Evolutionary conservation across 2,888 invertebrate genomes (phyloP).

Genomic region (Serripes groenlandicus): DNA sequence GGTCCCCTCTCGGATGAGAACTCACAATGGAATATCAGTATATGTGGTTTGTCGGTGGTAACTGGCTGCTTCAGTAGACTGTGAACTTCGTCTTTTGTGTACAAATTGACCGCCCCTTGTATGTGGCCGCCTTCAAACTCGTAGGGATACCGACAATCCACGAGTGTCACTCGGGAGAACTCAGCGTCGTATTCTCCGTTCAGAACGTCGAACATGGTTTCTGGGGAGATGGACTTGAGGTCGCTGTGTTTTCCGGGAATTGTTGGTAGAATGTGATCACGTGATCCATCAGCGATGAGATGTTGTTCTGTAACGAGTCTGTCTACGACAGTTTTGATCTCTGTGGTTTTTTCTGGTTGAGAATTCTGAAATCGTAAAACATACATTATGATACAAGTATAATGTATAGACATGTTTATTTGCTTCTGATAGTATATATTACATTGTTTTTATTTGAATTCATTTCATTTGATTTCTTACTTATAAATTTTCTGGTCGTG

Average conservation of each 20-base stretch:
- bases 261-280: conserved; percentile 74
- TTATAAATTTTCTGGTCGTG: no score
- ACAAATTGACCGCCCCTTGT: conserved; percentile 51
- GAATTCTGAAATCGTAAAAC: no score
- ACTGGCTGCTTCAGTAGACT: conserved; percentile 25
- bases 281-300: conserved; percentile 59
- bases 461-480: no score
- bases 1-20: conserved; percentile 65
- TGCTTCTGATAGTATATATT: no score
- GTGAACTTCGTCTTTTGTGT: conserved; percentile 55
- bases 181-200: conserved; percentile 33
- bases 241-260: conserved; percentile 77
- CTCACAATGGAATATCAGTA: conserved; percentile 64
- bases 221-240: conserved; percentile 78
- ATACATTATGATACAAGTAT: no score
- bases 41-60: conserved; percentile 54
- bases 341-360: no score
- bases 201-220: conserved; percentile 60
- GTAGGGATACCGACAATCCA: conserved; percentile 60
- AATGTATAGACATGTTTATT: no score
- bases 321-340: no score
- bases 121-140: conserved; percentile 60
- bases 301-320: conserved; percentile 34
- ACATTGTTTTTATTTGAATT: no score
- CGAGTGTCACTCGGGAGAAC: conserved; percentile 32